Evolutionary conservation across 1,140 invertebrate genomes (phyloP).

Genomic region (Dolichoris vasculosae): DNA sequence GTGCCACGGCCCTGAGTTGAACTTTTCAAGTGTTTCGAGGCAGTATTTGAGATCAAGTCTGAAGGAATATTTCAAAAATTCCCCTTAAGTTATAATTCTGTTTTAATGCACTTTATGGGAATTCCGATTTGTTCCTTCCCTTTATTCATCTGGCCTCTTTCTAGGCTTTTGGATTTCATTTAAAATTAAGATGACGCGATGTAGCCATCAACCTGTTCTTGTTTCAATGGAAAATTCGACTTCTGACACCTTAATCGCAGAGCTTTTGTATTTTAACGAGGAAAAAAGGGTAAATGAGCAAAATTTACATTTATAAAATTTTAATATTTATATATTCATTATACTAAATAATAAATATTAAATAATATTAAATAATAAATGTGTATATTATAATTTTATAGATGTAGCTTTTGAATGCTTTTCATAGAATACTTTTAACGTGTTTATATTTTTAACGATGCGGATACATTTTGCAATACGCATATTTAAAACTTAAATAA

Average conservation of each 20-base stretch:
- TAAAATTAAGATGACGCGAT: neutral
- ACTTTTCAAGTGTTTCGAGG: constrained; percentile 11
- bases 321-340: neutral
- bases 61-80: neutral
- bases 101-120: constrained; percentile 20
- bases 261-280: constrained; percentile 29
- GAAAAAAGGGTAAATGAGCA: neutral
- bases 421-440: no score
- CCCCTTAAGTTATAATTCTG: neutral
- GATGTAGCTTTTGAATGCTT: no score
- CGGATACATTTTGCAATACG: neutral
- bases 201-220: neutral
- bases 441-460: no score
- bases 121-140: constrained; percentile 1
- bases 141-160: neutral
- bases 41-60: neutral
- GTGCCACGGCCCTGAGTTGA: neutral
- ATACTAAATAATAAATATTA: neutral
- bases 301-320: neutral
- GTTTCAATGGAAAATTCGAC: neutral
- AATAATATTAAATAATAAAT: no score
- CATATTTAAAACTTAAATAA: neutral
- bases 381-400: no score
- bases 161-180: neutral
- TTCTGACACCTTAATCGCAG: neutral